These are phyloP conservation scores for Silurus meridionalis DNA, from an alignment of 2,113 vertebrate species.

Conservation along the genomic window DNA sequence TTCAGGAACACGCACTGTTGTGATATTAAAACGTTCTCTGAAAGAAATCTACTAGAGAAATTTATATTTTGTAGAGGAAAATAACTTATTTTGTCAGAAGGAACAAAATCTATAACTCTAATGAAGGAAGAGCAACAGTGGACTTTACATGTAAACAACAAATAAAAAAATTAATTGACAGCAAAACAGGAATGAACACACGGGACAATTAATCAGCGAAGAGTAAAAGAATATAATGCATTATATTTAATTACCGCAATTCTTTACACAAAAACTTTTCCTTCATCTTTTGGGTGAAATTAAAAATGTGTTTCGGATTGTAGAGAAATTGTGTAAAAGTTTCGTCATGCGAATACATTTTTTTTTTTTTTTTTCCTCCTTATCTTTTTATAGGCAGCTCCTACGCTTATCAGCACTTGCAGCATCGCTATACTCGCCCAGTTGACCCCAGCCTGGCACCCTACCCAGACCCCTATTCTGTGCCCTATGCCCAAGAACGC, in stretches of 20 bases:
- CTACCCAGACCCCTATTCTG: constrained; percentile 85
- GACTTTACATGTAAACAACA: not conserved
- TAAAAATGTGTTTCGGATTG: not conserved
- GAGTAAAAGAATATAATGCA: not conserved
- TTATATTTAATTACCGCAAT: not conserved
- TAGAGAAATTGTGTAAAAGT: not conserved
- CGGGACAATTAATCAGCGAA: not conserved
- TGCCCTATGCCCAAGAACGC: constrained; percentile 80
- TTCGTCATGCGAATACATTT: not conserved
- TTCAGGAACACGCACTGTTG: not conserved
- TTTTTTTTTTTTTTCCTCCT: not conserved
- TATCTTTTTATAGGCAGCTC: constrained; percentile 77
- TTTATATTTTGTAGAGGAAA: not conserved
- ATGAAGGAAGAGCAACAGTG: not conserved
- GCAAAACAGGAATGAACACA: not conserved
- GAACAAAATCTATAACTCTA: no score
- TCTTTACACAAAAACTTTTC: not conserved
- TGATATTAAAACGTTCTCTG: no score
- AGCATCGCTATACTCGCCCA: constrained; percentile 78
- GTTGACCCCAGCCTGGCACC: constrained; percentile 78
- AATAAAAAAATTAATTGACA: not conserved
- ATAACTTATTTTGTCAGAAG: not conserved
- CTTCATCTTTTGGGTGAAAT: not conserved
- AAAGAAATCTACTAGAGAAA: no score
- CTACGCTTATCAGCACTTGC: constrained; percentile 82